Percentiles rank a stretch among this genome's conserved stretches.
Evolutionary conservation across 2,113 vertebrate genomes (phyloP).

Genomic region (Phaethornis superciliosus): DNA sequence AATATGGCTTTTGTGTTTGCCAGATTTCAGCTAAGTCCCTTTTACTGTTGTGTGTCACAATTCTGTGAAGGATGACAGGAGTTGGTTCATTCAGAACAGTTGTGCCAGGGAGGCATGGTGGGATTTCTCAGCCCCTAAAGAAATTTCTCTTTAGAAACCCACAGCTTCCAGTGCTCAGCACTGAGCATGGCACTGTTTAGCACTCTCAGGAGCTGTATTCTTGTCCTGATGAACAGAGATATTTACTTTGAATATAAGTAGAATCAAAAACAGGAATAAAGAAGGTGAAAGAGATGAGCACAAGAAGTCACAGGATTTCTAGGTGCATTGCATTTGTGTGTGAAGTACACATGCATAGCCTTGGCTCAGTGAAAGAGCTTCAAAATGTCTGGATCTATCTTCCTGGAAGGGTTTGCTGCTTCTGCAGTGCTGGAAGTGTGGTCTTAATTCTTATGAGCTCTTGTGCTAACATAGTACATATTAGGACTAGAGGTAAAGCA

Average conservation of each 20-base stretch:
- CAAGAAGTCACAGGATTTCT: background rate
- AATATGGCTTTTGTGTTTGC: background rate
- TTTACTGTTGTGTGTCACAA: background rate
- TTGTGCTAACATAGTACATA: background rate
- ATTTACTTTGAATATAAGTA: background rate
- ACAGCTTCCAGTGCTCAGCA: background rate
- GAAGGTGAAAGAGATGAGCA: background rate
- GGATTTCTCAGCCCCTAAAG: background rate
- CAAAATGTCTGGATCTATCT: background rate
- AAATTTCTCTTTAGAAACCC: background rate
- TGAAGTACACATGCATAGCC: accelerated
- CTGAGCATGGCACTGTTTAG: background rate
- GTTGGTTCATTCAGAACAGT: background rate
- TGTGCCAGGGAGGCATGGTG: background rate
- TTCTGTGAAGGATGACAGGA: accelerated
- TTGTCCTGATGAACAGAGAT: background rate
- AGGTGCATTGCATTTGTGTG: background rate
- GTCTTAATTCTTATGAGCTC: background rate
- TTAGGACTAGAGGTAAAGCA: background rate
- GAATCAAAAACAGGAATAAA: background rate
- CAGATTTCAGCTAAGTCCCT: background rate
- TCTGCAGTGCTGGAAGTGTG: background rate
- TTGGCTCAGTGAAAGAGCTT: background rate
- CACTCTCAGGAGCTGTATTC: background rate
- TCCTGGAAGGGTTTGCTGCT: background rate